These are phyloP conservation scores for Oscheius onirici DNA, from an alignment of 2,888 invertebrate species.

Conservation along the genomic window DNA sequence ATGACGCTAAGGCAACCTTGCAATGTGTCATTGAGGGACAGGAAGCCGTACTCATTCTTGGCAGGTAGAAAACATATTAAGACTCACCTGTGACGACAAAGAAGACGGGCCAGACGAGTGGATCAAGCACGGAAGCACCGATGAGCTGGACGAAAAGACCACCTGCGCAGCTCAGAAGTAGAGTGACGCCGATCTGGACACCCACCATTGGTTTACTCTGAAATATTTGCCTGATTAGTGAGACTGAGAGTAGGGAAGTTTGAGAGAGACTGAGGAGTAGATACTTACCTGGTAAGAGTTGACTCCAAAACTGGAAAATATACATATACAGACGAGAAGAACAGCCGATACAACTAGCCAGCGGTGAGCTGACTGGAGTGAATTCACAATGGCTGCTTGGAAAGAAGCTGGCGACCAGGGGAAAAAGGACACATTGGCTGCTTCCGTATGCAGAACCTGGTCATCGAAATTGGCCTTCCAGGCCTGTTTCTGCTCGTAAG, in stretches of 20 bases:
- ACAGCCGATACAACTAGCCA: constrained; percentile 46
- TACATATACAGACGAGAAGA: constrained; percentile 48
- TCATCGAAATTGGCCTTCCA: constrained; percentile 60
- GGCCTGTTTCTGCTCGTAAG: constrained; percentile 41
- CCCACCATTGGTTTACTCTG: constrained; percentile 63
- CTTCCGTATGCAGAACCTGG: constrained; percentile 47
- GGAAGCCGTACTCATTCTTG: constrained; percentile 1
- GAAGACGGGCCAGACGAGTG: constrained; percentile 49
- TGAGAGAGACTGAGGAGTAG: not conserved
- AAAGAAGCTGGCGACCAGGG: constrained; percentile 52
- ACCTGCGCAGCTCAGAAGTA: constrained; percentile 39
- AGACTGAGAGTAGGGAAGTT: not conserved
- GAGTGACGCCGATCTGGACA: constrained; percentile 45
- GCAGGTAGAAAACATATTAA: not conserved
- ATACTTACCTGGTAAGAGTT: constrained; percentile 58
- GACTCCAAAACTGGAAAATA: constrained; percentile 48
- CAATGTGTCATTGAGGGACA: not conserved
- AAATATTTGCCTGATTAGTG: constrained; percentile 15
- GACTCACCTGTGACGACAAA: constrained; percentile 49
- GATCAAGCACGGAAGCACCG: constrained; percentile 39
- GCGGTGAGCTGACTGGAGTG: constrained; percentile 15
- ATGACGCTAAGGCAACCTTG: constrained; percentile 3
- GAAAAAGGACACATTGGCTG: constrained; percentile 42
- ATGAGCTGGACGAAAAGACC: constrained; percentile 49
- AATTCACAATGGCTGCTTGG: constrained; percentile 33